These are phyloP conservation scores for Nyctereutes procyonoides DNA, from an alignment of 2,113 vertebrate species.

Conservation along the genomic window DNA sequence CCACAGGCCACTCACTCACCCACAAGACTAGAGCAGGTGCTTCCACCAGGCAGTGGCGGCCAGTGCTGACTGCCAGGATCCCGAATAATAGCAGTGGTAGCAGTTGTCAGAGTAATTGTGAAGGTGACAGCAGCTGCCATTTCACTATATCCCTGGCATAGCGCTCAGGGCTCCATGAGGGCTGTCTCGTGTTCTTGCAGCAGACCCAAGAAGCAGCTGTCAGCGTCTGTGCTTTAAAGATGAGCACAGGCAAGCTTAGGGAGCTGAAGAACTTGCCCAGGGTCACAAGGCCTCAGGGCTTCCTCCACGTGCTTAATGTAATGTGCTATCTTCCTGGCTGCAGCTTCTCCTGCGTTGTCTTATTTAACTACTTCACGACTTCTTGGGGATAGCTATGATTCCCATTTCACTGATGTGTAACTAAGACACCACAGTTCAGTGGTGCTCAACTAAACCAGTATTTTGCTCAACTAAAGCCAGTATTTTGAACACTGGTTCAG, in stretches of 20 bases:
- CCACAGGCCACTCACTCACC: not conserved
- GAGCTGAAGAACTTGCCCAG: not conserved
- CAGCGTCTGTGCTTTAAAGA: not conserved
- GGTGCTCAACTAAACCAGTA: not conserved
- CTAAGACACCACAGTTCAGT: not conserved
- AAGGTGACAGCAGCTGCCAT: not conserved
- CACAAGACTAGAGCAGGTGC: not conserved
- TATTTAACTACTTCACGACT: not conserved
- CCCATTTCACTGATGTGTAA: not conserved
- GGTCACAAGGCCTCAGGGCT: not conserved
- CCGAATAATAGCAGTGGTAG: rapidly evolving
- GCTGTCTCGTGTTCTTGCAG: rapidly evolving
- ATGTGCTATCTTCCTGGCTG: not conserved
- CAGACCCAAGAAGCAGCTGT: not conserved
- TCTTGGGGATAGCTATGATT: not conserved
- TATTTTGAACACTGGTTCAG: not conserved
- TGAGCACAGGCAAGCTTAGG: not conserved
- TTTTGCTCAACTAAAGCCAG: not conserved
- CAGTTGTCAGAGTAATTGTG: too few species aligned
- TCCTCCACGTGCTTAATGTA: not conserved
- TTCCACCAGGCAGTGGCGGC: not conserved
- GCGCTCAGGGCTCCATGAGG: not conserved
- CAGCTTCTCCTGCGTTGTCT: rapidly evolving
- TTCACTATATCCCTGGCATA: not conserved
- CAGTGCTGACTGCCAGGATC: not conserved